Base-by-base conservation (phyloP, 2,888 invertebrate genomes). In the Catocala nupta region DNA sequence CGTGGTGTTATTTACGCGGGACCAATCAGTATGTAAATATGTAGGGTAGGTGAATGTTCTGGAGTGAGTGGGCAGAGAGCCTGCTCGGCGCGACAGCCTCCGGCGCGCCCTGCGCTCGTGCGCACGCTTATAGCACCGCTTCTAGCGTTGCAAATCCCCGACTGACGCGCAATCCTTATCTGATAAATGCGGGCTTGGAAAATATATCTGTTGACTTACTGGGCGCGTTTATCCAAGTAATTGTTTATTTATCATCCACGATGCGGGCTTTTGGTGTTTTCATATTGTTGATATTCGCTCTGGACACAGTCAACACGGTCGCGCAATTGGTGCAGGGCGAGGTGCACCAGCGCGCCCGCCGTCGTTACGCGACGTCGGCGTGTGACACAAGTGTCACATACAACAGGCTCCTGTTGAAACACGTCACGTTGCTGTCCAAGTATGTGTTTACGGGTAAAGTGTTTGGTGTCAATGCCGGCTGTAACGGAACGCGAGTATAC, bases 21-120 rank as follows among this genome's bases (percentile, higher is more conserved):
- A 83, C 84, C 90, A 91, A 93, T 93, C 92, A 90, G 89, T 91
- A 92, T 93, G 92, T 88, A 90, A 93, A 93, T 79, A 96, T 89
- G 85, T 90, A 81, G 90, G 90, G 90, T 92, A 88, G 91, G 90
- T 91, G 92, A 93, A 92, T 81, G 92, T 86, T 90, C 92, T 89
- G 84, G 86, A 85, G 83, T 85, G 91, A 86, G 93, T 92, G 92
- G 91, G 93, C 85, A 70, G 92, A 83, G 79, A 83, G 82, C 76
- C 83, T 75, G 82, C 79, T 73, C 78, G 71, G 66, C 72, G 81
- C 81, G 81, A 84, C 90, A 92, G 92, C 91, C 90, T 92, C 78
- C 83, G 81, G 82, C 85, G 89, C 83, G 88, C 80, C 78, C 82
- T 85, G 90, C 85, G 86, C 86, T 86, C 85, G 92, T 80, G 92